These are phyloP conservation scores for Colletes collaris DNA, from an alignment of 2,888 invertebrate species.

Conservation along the genomic window DNA sequence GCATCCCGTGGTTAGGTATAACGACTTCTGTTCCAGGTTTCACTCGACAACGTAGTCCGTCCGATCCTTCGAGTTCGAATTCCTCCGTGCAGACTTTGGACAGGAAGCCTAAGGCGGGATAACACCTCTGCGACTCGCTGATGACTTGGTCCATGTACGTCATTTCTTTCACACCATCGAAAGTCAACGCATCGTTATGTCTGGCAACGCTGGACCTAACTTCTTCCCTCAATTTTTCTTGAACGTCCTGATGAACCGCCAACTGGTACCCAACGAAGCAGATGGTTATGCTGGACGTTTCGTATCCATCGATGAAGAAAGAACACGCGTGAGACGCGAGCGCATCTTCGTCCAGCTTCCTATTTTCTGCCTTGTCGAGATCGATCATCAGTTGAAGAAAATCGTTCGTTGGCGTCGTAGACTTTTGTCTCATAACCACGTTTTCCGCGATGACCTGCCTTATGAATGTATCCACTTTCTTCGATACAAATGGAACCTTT, in stretches of 20 bases:
- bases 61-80: constrained; percentile 66
- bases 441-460: constrained; percentile 62
- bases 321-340: constrained; percentile 83
- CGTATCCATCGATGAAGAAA: constrained; percentile 85
- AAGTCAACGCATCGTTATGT: constrained; percentile 80
- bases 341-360: constrained; percentile 74
- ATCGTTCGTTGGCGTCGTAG: constrained; percentile 79
- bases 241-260: constrained; percentile 82
- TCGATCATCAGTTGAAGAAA: constrained; percentile 84
- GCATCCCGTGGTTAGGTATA: constrained; percentile 58
- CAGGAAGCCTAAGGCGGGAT: constrained; percentile 38
- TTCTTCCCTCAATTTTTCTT: constrained; percentile 83
- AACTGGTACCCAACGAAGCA: constrained; percentile 83
- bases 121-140: constrained; percentile 69
- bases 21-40: constrained; percentile 62
- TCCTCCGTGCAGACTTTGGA: constrained; percentile 66
- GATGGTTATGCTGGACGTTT: constrained; percentile 84
- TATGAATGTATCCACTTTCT: constrained; percentile 69
- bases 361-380: constrained; percentile 53
- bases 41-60: constrained; percentile 66
- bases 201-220: constrained; percentile 77
- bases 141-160: constrained; percentile 84
- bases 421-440: constrained; percentile 66
- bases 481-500: constrained; percentile 49
- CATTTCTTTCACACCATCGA: constrained; percentile 84